Evolutionary conservation across 2,888 invertebrate species (phyloP).

Genomic region (Pyrgus malvae): DNA sequence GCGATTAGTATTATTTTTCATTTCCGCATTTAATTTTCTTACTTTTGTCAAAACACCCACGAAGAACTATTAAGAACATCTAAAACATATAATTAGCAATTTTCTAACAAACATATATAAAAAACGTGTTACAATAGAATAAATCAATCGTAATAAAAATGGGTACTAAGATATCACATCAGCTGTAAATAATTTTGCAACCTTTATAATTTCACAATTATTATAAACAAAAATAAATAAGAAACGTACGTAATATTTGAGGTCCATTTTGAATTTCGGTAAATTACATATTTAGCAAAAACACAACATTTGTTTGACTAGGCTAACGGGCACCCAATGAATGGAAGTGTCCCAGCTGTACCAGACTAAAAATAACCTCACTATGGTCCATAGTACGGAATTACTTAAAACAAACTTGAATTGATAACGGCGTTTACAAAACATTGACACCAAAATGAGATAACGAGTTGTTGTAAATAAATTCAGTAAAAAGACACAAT

Average conservation of each 20-base stretch:
- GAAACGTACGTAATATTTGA: slow-evolving; percentile 55
- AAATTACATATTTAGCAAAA: slow-evolving; percentile 40
- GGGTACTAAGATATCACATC: no score
- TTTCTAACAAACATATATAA: no score
- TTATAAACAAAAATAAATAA: no score
- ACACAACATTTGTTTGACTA: slow-evolving; percentile 53
- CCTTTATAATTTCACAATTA: no score
- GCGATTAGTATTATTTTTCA: no score
- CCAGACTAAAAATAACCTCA: slow-evolving; percentile 60
- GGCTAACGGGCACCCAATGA: slow-evolving; percentile 58
- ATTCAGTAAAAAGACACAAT: slow-evolving; percentile 2
- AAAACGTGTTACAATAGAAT: no score
- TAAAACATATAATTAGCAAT: no score
- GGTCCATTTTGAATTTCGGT: slow-evolving; percentile 53
- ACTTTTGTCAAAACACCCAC: no score
- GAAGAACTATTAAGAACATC: no score
- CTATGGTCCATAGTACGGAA: slow-evolving; percentile 64
- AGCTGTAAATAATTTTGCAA: no score
- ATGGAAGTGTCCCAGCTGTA: slow-evolving; percentile 48
- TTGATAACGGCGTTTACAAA: slow-evolving; percentile 66
- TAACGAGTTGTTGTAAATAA: slow-evolving; percentile 46
- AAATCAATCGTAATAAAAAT: no score
- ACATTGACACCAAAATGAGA: slow-evolving; percentile 57
- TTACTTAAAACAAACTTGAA: slow-evolving; percentile 71
- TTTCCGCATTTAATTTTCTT: no score